Evolutionary conservation across 2,888 invertebrate species (phyloP).

Genomic region (Alloplasta piceator): DNA sequence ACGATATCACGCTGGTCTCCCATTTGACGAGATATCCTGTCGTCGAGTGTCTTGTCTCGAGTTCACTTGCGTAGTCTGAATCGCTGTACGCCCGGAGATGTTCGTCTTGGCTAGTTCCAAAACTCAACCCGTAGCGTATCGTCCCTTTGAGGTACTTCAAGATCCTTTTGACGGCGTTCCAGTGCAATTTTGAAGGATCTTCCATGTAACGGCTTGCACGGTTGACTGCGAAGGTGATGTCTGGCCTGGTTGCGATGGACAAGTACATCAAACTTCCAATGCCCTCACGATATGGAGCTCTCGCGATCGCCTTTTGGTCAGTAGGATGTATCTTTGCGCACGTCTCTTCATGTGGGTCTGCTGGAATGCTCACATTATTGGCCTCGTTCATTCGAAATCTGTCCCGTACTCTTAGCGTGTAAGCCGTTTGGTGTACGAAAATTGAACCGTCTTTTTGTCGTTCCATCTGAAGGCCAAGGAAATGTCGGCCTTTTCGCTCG

Average conservation of each 20-base stretch:
- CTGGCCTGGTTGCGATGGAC: conserved; percentile 54
- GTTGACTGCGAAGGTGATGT: conserved; percentile 52
- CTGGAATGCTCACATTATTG: no score
- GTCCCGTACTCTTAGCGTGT: conserved; percentile 24
- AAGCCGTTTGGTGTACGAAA: conserved; percentile 44
- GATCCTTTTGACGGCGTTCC: conserved; percentile 45
- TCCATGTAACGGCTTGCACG: conserved; percentile 51
- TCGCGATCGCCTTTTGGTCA: conserved; percentile 17
- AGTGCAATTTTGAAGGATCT: conserved; percentile 23
- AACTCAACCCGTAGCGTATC: conserved; percentile 26
- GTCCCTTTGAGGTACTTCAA: conserved; percentile 55
- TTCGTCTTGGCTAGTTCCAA: no score
- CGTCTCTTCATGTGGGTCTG: conserved; percentile 25
- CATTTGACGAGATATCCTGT: no score
- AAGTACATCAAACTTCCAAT: conserved; percentile 60
- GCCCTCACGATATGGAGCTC: conserved; percentile 56
- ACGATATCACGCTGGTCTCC: no score
- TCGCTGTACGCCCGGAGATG: no score
- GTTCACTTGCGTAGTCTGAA: no score
- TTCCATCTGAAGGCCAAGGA: neutral
- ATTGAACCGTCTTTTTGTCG: conserved; percentile 56
- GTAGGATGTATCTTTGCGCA: conserved; percentile 28
- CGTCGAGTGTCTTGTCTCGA: no score
- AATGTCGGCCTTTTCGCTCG: neutral
- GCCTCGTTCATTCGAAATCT: conserved; percentile 45